Percentiles rank a stretch among this genome's conserved stretches.
Conservation (phyloP, 1,140 invertebrate genomes). For the Drosophila sp. region DNA sequence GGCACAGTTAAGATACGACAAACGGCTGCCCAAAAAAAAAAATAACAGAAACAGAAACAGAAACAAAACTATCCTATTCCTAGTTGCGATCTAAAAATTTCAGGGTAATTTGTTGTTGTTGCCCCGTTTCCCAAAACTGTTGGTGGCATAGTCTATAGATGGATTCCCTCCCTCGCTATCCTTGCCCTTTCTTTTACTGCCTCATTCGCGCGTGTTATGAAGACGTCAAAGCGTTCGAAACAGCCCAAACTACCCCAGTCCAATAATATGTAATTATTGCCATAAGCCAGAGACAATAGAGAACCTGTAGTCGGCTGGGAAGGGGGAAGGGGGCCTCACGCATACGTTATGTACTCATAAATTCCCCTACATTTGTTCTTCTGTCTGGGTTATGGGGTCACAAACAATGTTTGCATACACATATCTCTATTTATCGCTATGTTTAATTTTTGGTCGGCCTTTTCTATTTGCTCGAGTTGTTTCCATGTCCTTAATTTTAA, state of each 20-base stretch:
- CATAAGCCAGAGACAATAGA: slow-evolving; percentile 15
- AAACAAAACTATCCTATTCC: slow-evolving; percentile 8
- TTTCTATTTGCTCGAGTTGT: slow-evolving; percentile 20
- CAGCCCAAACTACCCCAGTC: slow-evolving; percentile 17
- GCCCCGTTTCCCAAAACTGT: slow-evolving; percentile 62
- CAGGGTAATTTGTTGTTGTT: slow-evolving; percentile 79
- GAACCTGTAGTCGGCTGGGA: not conserved
- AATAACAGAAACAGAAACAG: not conserved
- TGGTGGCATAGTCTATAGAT: slow-evolving; percentile 65
- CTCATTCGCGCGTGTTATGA: slow-evolving; percentile 79
- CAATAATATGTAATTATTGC: slow-evolving; percentile 21
- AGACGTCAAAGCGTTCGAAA: slow-evolving; percentile 63
- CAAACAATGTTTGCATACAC: slow-evolving; percentile 39
- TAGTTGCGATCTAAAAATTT: slow-evolving; percentile 58
- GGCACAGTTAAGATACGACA: slow-evolving; percentile 54
- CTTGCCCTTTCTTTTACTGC: slow-evolving; percentile 38
- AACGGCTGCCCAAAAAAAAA: slow-evolving; percentile 16
- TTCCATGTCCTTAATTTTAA: slow-evolving; percentile 51
- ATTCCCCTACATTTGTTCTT: slow-evolving; percentile 20
- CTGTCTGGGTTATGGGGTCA: slow-evolving; percentile 21
- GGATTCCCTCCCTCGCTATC: slow-evolving; percentile 4
- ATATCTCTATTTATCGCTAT: slow-evolving; percentile 26
- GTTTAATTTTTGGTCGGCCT: not conserved
- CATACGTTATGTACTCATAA: slow-evolving; percentile 11
- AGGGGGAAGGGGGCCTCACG: not conserved